Evolutionary conservation across 2,888 invertebrate species (phyloP).

Genomic region (Cosmia pyralina): DNA sequence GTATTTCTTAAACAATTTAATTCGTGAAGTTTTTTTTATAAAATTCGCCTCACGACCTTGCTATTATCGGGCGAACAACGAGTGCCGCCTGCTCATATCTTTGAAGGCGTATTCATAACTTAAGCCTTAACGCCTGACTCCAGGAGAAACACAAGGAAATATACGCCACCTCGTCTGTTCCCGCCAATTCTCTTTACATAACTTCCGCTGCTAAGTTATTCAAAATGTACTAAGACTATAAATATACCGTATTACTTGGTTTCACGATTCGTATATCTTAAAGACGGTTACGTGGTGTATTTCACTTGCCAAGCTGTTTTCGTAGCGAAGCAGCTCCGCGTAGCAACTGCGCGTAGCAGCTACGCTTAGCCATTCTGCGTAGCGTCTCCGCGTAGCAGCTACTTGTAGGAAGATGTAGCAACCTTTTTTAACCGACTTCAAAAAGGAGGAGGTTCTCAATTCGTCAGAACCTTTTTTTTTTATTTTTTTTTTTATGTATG

Average conservation of each 20-base stretch:
- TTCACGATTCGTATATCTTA: constrained; percentile 5
- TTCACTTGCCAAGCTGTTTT: not conserved
- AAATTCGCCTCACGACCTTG: not conserved
- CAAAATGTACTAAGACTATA: constrained; percentile 15
- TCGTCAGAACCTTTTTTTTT: too few species aligned
- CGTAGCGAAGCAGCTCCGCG: not conserved
- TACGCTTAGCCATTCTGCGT: too few species aligned
- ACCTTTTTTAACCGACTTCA: too few species aligned
- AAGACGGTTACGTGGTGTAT: not conserved
- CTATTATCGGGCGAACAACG: not conserved
- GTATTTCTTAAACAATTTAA: not conserved
- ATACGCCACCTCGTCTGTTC: constrained; percentile 3
- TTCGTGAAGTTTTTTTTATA: not conserved
- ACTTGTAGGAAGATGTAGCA: not conserved
- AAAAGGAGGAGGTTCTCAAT: too few species aligned
- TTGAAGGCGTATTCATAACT: constrained; percentile 15
- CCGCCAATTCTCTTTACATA: constrained; percentile 32
- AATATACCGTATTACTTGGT: constrained; percentile 9
- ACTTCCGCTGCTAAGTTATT: constrained; percentile 16
- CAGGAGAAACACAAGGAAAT: constrained; percentile 21
- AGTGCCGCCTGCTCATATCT: not conserved
- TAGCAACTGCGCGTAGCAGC: not conserved
- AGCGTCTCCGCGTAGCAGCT: not conserved
- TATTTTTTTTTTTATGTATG: too few species aligned
- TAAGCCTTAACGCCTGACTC: constrained; percentile 9